These are phyloP conservation scores for Cyphomyrmex costatus DNA, from an alignment of 1,140 invertebrate species.

Conservation along the genomic window DNA sequence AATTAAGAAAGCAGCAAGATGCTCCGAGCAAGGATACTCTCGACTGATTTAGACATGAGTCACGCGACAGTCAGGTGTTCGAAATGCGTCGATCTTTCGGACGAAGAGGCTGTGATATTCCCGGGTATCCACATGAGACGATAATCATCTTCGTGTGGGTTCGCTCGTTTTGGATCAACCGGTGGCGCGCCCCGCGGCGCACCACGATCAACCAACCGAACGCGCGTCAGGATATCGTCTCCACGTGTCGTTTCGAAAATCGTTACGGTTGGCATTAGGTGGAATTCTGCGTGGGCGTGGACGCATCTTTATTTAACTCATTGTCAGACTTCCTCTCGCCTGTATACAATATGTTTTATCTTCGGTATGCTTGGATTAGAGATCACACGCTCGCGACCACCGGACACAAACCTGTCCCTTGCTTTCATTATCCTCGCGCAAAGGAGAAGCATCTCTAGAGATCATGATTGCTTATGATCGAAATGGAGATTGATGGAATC, in stretches of 20 bases:
- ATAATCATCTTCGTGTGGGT: conserved; percentile 66
- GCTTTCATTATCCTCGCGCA: conserved; percentile 18
- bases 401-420: neutral
- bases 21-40: conserved; percentile 26
- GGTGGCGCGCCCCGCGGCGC: conserved; percentile 60
- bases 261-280: conserved; percentile 54
- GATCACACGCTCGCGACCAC: conserved; percentile 4
- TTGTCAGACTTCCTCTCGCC: conserved; percentile 54
- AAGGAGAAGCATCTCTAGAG: neutral
- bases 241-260: conserved; percentile 65
- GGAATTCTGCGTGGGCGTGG: conserved; percentile 58
- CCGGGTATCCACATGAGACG: conserved; percentile 38
- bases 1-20: conserved; percentile 28
- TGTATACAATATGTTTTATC: conserved; percentile 51
- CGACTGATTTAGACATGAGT: conserved; percentile 68
- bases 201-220: conserved; percentile 42
- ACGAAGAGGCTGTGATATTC: conserved; percentile 43
- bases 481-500: conserved; percentile 31
- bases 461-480: conserved; percentile 32
- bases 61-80: conserved; percentile 59
- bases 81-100: conserved; percentile 71
- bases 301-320: conserved; percentile 66
- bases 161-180: conserved; percentile 55
- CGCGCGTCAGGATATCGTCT: conserved; percentile 15
- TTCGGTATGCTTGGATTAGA: conserved; percentile 60